Conservation (phyloP, 2,888 invertebrate genomes). For the Cistogaster globosa region DNA sequence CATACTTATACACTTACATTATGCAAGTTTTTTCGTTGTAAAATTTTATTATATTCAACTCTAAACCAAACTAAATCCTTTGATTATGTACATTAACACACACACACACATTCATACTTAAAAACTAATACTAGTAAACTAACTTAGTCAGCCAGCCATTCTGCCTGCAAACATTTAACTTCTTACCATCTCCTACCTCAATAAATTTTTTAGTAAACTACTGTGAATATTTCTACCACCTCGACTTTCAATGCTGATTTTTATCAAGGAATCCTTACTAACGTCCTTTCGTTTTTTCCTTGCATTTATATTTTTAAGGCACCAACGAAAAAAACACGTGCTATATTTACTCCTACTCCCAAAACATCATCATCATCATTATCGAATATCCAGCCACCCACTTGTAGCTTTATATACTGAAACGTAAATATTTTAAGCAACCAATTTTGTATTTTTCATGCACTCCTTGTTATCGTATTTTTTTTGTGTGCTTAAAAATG, state of each 20-base stretch:
- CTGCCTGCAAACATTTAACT: slow-evolving; percentile 11
- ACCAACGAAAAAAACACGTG: slow-evolving; percentile 62
- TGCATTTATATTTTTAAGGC: slow-evolving; percentile 42
- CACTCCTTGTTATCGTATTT: slow-evolving; percentile 45
- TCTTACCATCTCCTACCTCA: slow-evolving; percentile 40
- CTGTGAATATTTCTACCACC: slow-evolving; percentile 27
- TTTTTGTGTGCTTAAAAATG: slow-evolving; percentile 48
- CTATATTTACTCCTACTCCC: slow-evolving; percentile 60
- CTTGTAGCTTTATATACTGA: slow-evolving; percentile 69
- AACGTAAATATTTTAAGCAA: slow-evolving; percentile 67
- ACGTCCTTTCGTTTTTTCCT: slow-evolving; percentile 45
- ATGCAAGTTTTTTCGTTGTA: slow-evolving; percentile 45
- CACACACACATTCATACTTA: slow-evolving; percentile 19
- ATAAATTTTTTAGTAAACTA: slow-evolving; percentile 57
- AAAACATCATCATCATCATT: slow-evolving; percentile 16
- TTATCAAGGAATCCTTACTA: slow-evolving; percentile 51
- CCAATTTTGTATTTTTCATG: slow-evolving; percentile 61
- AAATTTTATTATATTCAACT: slow-evolving; percentile 60
- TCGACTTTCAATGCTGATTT: not conserved
- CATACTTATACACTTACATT: slow-evolving; percentile 35
- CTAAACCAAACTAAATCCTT: slow-evolving; percentile 67
- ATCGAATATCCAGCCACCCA: slow-evolving; percentile 61
- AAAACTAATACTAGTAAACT: slow-evolving; percentile 12
- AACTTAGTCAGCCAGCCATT: slow-evolving; percentile 5
- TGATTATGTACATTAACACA: slow-evolving; percentile 41